Evolutionary conservation across 2,113 vertebrate species (phyloP), one percentile per base, ranked within the genome.

Genomic region (Lates calcarifer): DNA sequence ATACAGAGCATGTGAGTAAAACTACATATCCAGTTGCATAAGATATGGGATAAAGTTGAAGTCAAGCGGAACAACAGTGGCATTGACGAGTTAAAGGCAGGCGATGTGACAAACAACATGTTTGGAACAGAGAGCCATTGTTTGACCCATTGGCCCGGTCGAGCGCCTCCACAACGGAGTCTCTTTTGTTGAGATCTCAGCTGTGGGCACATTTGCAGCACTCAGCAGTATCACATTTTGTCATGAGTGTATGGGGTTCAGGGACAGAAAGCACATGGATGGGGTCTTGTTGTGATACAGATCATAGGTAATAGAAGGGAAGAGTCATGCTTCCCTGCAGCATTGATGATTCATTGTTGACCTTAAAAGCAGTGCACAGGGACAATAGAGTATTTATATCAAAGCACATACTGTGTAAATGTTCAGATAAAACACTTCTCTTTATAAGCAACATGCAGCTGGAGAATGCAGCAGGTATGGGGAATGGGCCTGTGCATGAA

Each of bases 111-210:
- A 94, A 93, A 94, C 91, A 93, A 89, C 91, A 90, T 90, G 83
- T 93, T 90, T 88, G 87, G 86, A 92, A 94, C 93, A 94, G 93
- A 93, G 89, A 22, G 0, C 83, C 85, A 87, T 94, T 94, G 93
- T 94, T 66, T 83, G 82, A 70, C 62, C 76, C 74, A 35, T 45
- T 74, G 77, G 89, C 76, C 76, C 77, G 55, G 84, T 65, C 63
- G 73, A 87, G 82, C 89, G 86, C 81, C 90, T 85, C 83, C 79
- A 88, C 88, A 80, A 79, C 77, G 43, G 74, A 74, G 68, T 24
- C 78, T 79, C 90, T 87, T 91, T 91, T 92, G 89, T 92, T 78
- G 74, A 51, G 84, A 55, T 61, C 77, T 84, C 87, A 47, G 89
- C 89, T 90, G 71, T 87, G 84, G 91, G 91, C 89, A 82, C 82